Conservation (phyloP, 2,888 invertebrate species). For the Pristionchus entomophagus region DNA sequence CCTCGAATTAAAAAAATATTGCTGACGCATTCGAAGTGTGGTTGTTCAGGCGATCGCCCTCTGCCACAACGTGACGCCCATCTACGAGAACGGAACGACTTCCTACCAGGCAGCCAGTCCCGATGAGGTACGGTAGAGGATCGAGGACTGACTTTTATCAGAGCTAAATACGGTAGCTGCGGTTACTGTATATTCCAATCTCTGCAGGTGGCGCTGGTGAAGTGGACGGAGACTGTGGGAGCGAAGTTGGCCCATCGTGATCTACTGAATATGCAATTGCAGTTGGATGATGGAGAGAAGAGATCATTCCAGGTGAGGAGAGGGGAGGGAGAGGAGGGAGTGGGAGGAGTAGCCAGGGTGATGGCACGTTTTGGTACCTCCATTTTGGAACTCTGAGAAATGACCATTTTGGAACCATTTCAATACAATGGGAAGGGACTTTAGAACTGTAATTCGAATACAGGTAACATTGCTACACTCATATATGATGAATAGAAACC, state of each 20-base stretch:
- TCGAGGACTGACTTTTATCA: not conserved
- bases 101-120: constrained; percentile 84
- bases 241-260: constrained; percentile 81
- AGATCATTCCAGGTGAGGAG: constrained; percentile 54
- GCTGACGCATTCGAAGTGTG: not conserved
- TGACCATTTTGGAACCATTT: too few relatives aligned
- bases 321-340: not conserved
- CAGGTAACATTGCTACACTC: too few relatives aligned
- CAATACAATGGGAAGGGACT: too few relatives aligned
- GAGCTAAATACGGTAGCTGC: not conserved
- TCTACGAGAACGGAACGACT: constrained; percentile 83
- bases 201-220: constrained; percentile 83
- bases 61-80: constrained; percentile 99
- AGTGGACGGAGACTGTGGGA: constrained; percentile 85
- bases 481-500: too few relatives aligned
- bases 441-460: too few relatives aligned
- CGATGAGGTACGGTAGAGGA: constrained; percentile 80
- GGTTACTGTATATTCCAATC: not conserved
- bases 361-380: too few relatives aligned
- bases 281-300: constrained; percentile 78
- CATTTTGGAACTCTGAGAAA: too few relatives aligned
- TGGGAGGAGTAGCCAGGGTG: too few relatives aligned
- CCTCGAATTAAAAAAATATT: not conserved
- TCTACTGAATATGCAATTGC: constrained; percentile 80
- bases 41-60: constrained; percentile 89